Evolutionary conservation across 1,140 invertebrate genomes (phyloP), one percentile per base, ranked within the genome.

Genomic region (Arion vulgaris): DNA sequence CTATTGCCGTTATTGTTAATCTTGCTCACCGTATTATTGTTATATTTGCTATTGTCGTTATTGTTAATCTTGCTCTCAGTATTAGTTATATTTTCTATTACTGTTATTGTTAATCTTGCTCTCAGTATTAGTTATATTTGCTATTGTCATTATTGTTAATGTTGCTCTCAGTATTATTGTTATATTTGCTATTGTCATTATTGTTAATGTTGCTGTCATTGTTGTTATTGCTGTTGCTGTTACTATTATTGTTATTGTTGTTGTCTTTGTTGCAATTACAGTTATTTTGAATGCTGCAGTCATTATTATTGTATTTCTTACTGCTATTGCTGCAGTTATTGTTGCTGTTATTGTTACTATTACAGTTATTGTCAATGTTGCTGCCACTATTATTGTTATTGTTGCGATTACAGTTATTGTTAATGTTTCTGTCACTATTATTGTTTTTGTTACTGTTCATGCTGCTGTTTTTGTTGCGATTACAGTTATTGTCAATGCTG

Each of bases 11-110:
- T 23, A 23, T 57, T 23, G 53, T 11, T 23, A 23, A 23, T 23
- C 9, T 57, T 23, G 53, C 26, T 23, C 4, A 15, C 4, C 9
- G 9, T n/a, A n/a, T n/a, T n/a, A n/a, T n/a, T n/a, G n/a, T n/a
- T n/a, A n/a, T n/a, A n/a, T n/a, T 73, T 36, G 71, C 38, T 39
- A 73, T 68, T 68, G 62, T 68, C 23, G 62, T 68, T 68, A 23
- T 68, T 68, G 62, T 7, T 68, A 23, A 28, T 68, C 5, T 68
- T 68, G 41, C 41, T 57, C 9, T 19, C 19, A 49, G 45, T 49
- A 49, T 9, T 49, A 49, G 45, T 49, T 11, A 19, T 49, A 49
- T 9, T 49, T 11, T 9, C 19, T 23, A 23, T 57, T 23, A 23
- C 23, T 23, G 53, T 57, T 23, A 23, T 68, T 68, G 34, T 7